Evolutionary conservation across 1,140 invertebrate species (phyloP).

Genomic region (Drosophila auraria): DNA sequence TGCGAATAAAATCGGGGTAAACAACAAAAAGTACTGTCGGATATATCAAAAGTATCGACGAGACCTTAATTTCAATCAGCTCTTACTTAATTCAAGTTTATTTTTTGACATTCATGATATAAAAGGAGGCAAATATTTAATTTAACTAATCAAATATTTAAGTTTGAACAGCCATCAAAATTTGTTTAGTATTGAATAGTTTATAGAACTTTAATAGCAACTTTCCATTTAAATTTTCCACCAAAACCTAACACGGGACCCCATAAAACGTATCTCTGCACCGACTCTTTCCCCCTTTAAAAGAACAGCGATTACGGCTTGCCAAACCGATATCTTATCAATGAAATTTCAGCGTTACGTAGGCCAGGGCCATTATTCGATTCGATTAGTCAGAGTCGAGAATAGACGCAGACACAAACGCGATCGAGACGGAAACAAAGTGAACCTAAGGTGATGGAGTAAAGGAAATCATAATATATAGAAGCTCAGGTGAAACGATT

Average conservation of each 20-base stretch:
- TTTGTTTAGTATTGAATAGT: background rate
- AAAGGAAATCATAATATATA: constrained; percentile 47
- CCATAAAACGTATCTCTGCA: background rate
- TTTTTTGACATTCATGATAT: background rate
- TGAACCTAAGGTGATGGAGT: constrained; percentile 25
- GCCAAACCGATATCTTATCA: constrained; percentile 68
- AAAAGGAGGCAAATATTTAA: background rate
- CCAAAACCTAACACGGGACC: background rate
- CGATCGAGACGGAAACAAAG: constrained; percentile 23
- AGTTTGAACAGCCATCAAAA: background rate
- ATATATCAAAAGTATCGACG: constrained; percentile 2
- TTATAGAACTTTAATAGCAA: background rate
- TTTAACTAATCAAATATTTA: background rate
- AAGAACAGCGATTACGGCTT: constrained; percentile 41
- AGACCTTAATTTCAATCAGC: background rate
- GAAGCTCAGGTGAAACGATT: constrained; percentile 33
- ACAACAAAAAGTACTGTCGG: constrained; percentile 3
- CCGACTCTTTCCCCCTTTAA: constrained; percentile 3
- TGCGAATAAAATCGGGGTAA: constrained; percentile 14
- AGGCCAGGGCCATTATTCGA: constrained; percentile 31
- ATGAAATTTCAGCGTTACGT: constrained; percentile 47
- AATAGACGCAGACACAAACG: constrained; percentile 11
- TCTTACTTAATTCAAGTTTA: constrained; percentile 1
- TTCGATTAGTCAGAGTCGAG: constrained; percentile 66
- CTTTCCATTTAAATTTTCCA: background rate